These are phyloP conservation scores for Vireo griseus DNA, from an alignment of 2,797 vertebrate genomes.

Conservation along the genomic window DNA sequence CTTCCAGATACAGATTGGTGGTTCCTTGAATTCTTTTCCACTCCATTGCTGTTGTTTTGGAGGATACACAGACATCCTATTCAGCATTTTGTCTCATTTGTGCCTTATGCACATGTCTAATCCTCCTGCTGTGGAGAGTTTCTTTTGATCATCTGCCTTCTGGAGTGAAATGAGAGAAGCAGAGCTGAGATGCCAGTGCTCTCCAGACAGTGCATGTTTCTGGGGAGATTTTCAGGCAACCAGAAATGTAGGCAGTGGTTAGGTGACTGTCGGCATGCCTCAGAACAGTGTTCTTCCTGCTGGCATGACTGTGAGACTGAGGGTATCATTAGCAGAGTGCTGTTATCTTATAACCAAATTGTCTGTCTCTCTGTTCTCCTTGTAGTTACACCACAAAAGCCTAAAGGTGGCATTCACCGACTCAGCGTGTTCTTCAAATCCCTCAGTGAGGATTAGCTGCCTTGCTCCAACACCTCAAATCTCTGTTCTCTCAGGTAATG, in stretches of 20 bases:
- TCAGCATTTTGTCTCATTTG: neutral
- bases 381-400: slow-evolving; percentile 13
- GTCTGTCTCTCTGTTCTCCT: neutral
- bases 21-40: neutral
- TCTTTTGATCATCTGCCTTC: neutral
- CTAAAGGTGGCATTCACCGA: neutral
- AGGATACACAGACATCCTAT: neutral
- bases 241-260: neutral
- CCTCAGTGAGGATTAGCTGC: slow-evolving; percentile 32
- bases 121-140: neutral
- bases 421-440: neutral
- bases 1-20: neutral
- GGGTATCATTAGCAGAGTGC: neutral
- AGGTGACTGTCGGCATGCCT: neutral
- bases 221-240: neutral
- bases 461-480: slow-evolving; percentile 42
- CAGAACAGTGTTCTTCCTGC: neutral
- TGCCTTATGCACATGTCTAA: neutral
- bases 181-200: neutral
- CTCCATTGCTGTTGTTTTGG: neutral
- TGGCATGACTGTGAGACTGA: neutral
- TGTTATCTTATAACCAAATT: neutral
- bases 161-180: neutral
- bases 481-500: slow-evolving; percentile 58
- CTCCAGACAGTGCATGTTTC: neutral